phyloP scores from a whole-genome alignment of 1,140 invertebrate genomes.

The Drosophila mojavensis region DNA sequence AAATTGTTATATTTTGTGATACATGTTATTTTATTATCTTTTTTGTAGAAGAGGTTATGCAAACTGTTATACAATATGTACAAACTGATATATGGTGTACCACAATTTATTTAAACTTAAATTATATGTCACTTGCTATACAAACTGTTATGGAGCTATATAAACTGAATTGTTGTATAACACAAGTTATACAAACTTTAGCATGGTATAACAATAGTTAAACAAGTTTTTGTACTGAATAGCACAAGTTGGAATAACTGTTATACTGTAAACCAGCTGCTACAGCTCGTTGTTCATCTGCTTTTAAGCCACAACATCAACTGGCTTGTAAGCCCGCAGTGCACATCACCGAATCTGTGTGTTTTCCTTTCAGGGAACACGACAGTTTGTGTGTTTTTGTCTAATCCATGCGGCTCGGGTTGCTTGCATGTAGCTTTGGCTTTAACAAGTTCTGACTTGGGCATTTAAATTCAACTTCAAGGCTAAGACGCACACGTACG shows the following conservation, averaged over 20 bases:
- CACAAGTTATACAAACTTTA: too few species aligned
- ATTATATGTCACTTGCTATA: background rate
- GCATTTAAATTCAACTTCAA: conserved; percentile 69
- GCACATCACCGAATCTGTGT: background rate
- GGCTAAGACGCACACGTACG: conserved; percentile 56
- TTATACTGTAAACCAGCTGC: too few species aligned
- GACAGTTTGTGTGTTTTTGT: conserved; percentile 13
- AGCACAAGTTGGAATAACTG: background rate
- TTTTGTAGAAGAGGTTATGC: too few species aligned
- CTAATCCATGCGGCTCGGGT: conserved; percentile 45
- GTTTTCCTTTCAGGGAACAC: conserved; percentile 23
- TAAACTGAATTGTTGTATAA: too few species aligned
- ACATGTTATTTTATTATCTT: too few species aligned
- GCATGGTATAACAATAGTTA: background rate
- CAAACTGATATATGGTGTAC: too few species aligned
- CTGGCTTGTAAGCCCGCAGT: background rate
- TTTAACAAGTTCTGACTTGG: conserved; percentile 44
- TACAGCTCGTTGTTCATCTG: too few species aligned
- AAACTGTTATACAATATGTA: too few species aligned
- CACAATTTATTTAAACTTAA: too few species aligned
- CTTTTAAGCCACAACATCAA: background rate
- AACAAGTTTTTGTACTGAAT: too few species aligned
- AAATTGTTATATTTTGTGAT: too few species aligned
- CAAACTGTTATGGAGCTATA: background rate
- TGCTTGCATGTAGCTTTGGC: conserved; percentile 36